These are phyloP conservation scores for Lepisosteus oculatus DNA, from an alignment of 2,113 vertebrate genomes.

Conservation along the genomic window DNA sequence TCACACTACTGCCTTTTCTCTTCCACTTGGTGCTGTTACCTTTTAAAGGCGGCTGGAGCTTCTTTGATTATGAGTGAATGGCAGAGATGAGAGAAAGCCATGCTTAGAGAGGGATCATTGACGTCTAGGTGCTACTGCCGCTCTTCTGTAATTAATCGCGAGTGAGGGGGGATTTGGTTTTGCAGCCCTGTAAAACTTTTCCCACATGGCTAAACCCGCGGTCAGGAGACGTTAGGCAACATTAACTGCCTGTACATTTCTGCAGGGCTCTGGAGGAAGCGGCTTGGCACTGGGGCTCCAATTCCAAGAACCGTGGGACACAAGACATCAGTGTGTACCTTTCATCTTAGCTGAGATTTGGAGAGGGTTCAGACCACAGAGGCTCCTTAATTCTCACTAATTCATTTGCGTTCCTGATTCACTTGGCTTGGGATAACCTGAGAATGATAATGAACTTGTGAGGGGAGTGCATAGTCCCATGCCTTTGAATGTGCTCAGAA, in stretches of 20 bases:
- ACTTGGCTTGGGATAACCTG: constrained; percentile 91
- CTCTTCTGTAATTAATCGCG: constrained; percentile 86
- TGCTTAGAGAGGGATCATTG: constrained; percentile 63
- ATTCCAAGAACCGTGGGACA: constrained; percentile 74
- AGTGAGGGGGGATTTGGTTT: constrained; percentile 75
- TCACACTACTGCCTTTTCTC: constrained; percentile 41
- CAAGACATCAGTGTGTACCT: constrained; percentile 82
- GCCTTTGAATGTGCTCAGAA: constrained; percentile 95
- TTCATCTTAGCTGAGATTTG: constrained; percentile 97
- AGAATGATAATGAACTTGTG: constrained; percentile 97
- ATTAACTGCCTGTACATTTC: constrained; percentile 83
- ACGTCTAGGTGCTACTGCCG: constrained; percentile 70
- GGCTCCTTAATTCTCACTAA: constrained; percentile 99
- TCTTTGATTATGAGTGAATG: constrained; percentile 75
- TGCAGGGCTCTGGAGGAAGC: constrained; percentile 64
- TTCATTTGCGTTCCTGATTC: constrained; percentile 99
- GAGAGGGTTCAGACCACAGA: constrained; percentile 93
- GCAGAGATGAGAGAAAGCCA: constrained; percentile 67
- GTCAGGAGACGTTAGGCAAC: constrained; percentile 89
- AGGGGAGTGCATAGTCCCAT: constrained; percentile 81
- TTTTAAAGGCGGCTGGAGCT: constrained; percentile 50
- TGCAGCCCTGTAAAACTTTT: constrained; percentile 79
- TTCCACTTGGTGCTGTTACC: constrained; percentile 41
- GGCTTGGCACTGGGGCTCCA: constrained; percentile 66
- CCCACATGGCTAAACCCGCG: constrained; percentile 83